Evolutionary conservation across 2,888 invertebrate species (phyloP), one percentile per base, ranked within the genome.

Genomic region (Diploptera punctata): DNA sequence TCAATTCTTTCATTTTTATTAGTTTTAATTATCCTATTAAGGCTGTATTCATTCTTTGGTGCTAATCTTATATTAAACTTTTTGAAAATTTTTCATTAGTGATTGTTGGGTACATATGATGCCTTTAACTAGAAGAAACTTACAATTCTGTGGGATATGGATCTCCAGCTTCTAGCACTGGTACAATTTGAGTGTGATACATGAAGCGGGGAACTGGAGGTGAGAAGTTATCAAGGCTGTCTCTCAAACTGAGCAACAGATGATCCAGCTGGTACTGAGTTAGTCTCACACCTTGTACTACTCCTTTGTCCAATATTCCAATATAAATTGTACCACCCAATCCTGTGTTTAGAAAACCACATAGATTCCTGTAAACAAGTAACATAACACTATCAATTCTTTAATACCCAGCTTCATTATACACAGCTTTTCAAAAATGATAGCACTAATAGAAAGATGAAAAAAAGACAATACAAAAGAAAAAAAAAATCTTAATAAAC

Each of bases 311-410:
- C 16, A 78, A 71, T 9, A 83, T 79, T n/a, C 83, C 83, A 18
- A 82, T 77, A 74, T 81, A 82, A 0, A 81, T 78, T 10, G 80
- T 80, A 5, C 83, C 83, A 33, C 83, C 83, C 38, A 76, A 73
- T 13, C 82, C 83, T 16, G 81, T 80, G 77, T 83, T 83, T 47
- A 83, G 77, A 76, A 83, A 82, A 0, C 79, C 83, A 78, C 82
- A 82, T 1, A 82, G 67, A 13, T 80, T 76, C 69, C 82, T 83
- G 76, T 10, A 79, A 76, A 72, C 44, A 72, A 67, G 21, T n/a
- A n/a, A n/a, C n/a, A n/a, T n/a, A n/a, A n/a, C n/a, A n/a, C n/a
- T n/a, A n/a, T n/a, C n/a, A n/a, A n/a, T n/a, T n/a, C n/a, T n/a
- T n/a, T n/a, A n/a, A n/a, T n/a, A n/a, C n/a, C n/a, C n/a, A n/a